A percentile compares a stretch with the other conserved stretches of the same genome.
These are phyloP conservation scores for Empidonax alnorum DNA, from an alignment of 2,113 vertebrate species.

Conservation along the genomic window DNA sequence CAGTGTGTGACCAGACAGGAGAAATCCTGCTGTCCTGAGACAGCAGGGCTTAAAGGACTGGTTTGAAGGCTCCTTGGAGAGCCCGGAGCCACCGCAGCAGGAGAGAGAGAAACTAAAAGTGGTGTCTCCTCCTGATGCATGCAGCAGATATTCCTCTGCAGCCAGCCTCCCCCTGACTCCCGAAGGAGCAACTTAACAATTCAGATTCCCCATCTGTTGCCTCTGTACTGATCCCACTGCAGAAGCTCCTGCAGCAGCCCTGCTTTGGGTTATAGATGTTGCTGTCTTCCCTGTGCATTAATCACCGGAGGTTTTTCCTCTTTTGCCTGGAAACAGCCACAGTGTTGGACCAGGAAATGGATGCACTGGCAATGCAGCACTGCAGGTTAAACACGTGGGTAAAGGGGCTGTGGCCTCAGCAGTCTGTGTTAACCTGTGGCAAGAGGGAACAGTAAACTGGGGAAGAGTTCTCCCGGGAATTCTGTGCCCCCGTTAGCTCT, in stretches of 20 bases:
- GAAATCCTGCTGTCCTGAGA: not conserved
- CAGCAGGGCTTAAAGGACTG: not conserved
- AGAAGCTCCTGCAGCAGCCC: not conserved
- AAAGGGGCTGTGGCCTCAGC: not conserved
- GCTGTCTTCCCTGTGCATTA: constrained; percentile 15
- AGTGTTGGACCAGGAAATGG: not conserved
- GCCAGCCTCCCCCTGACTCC: not conserved
- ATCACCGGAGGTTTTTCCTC: constrained; percentile 15
- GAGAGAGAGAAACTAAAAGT: not conserved
- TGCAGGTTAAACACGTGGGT: not conserved
- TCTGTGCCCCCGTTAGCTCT: constrained; percentile 62
- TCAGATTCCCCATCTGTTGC: not conserved
- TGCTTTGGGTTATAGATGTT: not conserved
- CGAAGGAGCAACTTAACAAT: not conserved
- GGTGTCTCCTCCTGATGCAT: not conserved
- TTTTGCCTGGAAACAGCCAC: constrained; percentile 1
- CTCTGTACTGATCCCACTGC: not conserved
- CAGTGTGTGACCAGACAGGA: not conserved
- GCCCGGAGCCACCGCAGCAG: not conserved
- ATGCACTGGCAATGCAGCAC: constrained; percentile 36
- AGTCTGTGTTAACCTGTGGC: constrained; percentile 2
- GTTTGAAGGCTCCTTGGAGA: not conserved
- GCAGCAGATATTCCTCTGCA: not conserved
- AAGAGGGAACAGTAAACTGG: constrained; percentile 3
- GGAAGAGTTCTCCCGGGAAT: constrained; percentile 63